phyloP scores from a whole-genome alignment of 2,888 invertebrate genomes.

The Cataglyphis altisquamis region DNA sequence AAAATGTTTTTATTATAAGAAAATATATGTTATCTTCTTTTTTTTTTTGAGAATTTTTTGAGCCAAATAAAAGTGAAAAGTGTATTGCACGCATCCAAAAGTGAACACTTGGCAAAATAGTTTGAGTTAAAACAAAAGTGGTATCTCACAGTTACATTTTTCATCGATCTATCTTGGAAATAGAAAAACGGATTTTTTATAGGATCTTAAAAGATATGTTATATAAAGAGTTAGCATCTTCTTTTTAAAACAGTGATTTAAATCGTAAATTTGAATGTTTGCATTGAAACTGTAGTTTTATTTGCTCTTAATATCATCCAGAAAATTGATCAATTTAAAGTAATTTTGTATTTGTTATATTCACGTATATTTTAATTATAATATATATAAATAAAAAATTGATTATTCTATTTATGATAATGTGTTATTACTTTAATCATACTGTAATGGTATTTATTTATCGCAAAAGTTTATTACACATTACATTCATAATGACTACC shows the following conservation, averaged over 20 bases:
- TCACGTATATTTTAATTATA: slow-evolving; percentile 5
- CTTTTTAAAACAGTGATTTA: slow-evolving; percentile 11
- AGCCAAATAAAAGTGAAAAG: slow-evolving; percentile 39
- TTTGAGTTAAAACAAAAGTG: slow-evolving; percentile 31
- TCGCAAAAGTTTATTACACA: slow-evolving; percentile 7
- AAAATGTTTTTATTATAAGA: slow-evolving; percentile 2
- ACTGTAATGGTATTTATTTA: slow-evolving; percentile 40
- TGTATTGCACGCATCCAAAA: slow-evolving; percentile 35
- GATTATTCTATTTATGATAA: slow-evolving; percentile 42
- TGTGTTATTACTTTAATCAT: slow-evolving; percentile 45
- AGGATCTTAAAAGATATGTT: slow-evolving; percentile 12
- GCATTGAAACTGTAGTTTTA: background rate
- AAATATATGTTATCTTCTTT: background rate
- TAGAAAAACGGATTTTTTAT: slow-evolving; percentile 13
- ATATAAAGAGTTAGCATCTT: slow-evolving; percentile 26
- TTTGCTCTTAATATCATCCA: background rate
- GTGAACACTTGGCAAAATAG: slow-evolving; percentile 33
- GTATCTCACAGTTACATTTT: slow-evolving; percentile 37
- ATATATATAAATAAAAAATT: slow-evolving; percentile 17
- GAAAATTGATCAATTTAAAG: slow-evolving; percentile 29
- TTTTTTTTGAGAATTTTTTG: slow-evolving; percentile 1
- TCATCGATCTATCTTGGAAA: slow-evolving; percentile 35
- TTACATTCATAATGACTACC: slow-evolving; percentile 22
- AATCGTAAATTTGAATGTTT: background rate
- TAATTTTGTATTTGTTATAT: slow-evolving; percentile 20